Percentiles rank a stretch among this genome's conserved stretches.
phyloP scores from a whole-genome alignment of 2,888 invertebrate species.

The Macropis europaea region DNA sequence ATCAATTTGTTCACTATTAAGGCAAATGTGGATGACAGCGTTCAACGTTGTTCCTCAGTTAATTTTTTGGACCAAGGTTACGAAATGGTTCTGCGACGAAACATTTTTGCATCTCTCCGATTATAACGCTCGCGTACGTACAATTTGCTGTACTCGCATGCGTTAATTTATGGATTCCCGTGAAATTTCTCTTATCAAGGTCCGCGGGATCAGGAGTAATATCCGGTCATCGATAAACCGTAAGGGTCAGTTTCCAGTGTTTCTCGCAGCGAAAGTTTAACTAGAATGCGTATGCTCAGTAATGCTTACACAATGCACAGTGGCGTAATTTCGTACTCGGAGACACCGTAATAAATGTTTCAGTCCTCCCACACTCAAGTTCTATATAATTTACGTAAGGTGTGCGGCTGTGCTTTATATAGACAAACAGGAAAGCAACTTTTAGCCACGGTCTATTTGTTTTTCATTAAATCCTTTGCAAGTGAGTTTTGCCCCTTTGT shows the following conservation, averaged over 20 bases:
- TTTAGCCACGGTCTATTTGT: conserved; percentile 40
- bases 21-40: background rate
- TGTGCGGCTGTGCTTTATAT: conserved; percentile 43
- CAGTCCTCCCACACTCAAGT: conserved; percentile 58
- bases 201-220: background rate
- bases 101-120: background rate
- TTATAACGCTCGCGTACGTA: no score
- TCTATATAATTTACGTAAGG: conserved; percentile 62
- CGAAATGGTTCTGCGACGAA: no score
- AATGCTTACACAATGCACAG: conserved; percentile 63
- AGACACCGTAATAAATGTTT: conserved; percentile 60
- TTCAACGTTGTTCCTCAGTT: background rate
- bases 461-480: background rate
- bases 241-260: conserved; percentile 59
- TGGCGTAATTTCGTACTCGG: conserved; percentile 64
- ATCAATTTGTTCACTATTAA: background rate
- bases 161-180: background rate
- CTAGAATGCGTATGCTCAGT: conserved; percentile 51
- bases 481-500: background rate
- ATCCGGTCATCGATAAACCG: conserved; percentile 27
- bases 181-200: background rate
- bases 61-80: background rate
- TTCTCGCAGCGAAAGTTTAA: conserved; percentile 62
- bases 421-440: conserved; percentile 41
- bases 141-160: no score